phyloP scores from a whole-genome alignment of 2,888 invertebrate species.

The Lordiphosa andalusiaca region DNA sequence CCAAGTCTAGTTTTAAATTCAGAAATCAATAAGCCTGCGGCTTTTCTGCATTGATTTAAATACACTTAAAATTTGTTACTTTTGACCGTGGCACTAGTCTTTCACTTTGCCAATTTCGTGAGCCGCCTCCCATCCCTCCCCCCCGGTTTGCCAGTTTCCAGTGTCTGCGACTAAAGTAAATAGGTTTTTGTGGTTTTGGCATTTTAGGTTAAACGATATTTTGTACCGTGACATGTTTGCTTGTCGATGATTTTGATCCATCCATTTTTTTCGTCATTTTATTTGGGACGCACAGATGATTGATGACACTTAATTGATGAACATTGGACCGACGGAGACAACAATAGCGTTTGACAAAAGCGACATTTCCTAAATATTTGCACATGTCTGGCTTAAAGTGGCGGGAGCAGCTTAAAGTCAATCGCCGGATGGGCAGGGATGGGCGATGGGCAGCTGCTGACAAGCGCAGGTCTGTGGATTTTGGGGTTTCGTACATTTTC shows the following conservation, averaged over 20 bases:
- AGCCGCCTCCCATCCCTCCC: too few relatives aligned
- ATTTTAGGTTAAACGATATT: slow-evolving; percentile 72
- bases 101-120: too few relatives aligned
- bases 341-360: slow-evolving; percentile 26
- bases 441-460: slow-evolving; percentile 20
- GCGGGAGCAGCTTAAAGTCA: slow-evolving; percentile 27
- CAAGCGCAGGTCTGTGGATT: slow-evolving; percentile 12
- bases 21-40: too few relatives aligned
- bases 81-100: too few relatives aligned
- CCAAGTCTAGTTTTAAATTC: too few relatives aligned
- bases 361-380: slow-evolving; percentile 48
- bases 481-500: slow-evolving; percentile 45
- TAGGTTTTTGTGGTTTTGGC: slow-evolving; percentile 54
- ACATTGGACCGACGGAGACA: slow-evolving; percentile 24
- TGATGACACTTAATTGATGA: slow-evolving; percentile 78
- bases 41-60: too few relatives aligned
- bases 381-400: slow-evolving; percentile 58
- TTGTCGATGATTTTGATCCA: slow-evolving; percentile 51
- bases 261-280: slow-evolving; percentile 22
- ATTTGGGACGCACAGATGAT: slow-evolving; percentile 58
- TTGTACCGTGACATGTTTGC: slow-evolving; percentile 77
- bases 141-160: slow-evolving; percentile 16
- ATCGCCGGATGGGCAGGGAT: too few relatives aligned
- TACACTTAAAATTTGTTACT: too few relatives aligned
- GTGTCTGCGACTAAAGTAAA: slow-evolving; percentile 54